Evolutionary conservation across 1,140 invertebrate species (phyloP).

Genomic region (Temnothorax nylanderi): DNA sequence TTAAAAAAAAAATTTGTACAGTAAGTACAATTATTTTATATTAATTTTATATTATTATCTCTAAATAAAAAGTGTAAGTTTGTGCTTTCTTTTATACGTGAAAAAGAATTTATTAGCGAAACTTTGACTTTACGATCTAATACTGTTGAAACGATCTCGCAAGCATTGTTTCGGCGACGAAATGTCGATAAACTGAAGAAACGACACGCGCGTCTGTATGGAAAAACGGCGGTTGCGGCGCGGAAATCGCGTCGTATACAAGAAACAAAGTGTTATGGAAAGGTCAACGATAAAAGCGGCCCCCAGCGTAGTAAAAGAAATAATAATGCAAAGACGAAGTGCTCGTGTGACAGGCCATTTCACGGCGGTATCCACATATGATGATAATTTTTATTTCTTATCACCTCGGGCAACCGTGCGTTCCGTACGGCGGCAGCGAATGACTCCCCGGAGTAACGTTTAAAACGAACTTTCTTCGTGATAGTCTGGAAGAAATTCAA

Average conservation of each 20-base stretch:
- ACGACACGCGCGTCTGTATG: neutral
- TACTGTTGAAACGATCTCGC: conserved; percentile 3
- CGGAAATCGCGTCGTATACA: conserved; percentile 28
- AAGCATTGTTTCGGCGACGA: conserved; percentile 21
- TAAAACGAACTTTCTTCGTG: conserved; percentile 15
- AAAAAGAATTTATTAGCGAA: neutral
- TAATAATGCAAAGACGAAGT: conserved; percentile 62
- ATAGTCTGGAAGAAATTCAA: conserved; percentile 51
- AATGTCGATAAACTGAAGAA: conserved; percentile 36
- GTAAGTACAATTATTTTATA: neutral
- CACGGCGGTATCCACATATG: conserved; percentile 7
- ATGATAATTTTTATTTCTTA: conserved; percentile 68
- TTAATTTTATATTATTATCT: neutral
- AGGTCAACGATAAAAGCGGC: conserved; percentile 25
- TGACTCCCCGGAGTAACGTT: conserved; percentile 47
- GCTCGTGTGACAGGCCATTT: conserved; percentile 29
- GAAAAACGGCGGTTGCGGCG: neutral
- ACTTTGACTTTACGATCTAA: neutral
- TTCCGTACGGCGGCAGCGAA: conserved; percentile 15
- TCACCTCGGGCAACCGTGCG: neutral
- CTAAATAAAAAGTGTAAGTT: neutral
- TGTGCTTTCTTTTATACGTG: neutral
- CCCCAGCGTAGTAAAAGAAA: conserved; percentile 12
- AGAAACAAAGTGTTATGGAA: conserved; percentile 35
- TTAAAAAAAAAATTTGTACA: neutral